Conservation (phyloP, 2,797 vertebrate species). For the Syndactyla subalaris region DNA sequence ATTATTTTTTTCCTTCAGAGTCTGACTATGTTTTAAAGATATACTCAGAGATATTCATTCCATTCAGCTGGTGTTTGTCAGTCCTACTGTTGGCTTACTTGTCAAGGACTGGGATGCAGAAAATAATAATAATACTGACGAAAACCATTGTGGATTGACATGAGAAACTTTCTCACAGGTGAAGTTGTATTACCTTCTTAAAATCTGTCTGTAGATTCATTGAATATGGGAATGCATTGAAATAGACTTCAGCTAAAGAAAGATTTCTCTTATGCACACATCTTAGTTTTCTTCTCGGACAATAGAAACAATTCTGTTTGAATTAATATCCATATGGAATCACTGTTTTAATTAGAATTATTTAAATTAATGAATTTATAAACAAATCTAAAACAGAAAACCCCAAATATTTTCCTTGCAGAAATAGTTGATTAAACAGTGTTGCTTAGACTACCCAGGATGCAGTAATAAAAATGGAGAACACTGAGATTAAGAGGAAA, state of each 20-base stretch:
- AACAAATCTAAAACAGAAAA: neutral
- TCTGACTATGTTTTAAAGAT: neutral
- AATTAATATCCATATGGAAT: neutral
- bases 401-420: fast-evolving
- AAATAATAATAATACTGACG: neutral
- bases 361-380: neutral
- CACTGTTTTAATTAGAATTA: neutral
- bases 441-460: neutral
- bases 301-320: neutral
- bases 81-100: neutral
- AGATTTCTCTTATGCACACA: neutral
- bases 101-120: neutral
- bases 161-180: neutral
- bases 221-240: neutral
- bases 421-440: neutral
- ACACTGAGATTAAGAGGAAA: neutral
- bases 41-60: neutral
- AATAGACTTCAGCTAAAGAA: neutral
- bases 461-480: neutral
- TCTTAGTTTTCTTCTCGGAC: neutral
- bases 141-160: neutral
- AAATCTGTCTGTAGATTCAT: neutral
- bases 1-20: neutral
- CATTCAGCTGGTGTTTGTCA: neutral
- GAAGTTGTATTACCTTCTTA: neutral